Conservation (phyloP, 2,888 invertebrate species). For the Microchrysa polita region DNA sequence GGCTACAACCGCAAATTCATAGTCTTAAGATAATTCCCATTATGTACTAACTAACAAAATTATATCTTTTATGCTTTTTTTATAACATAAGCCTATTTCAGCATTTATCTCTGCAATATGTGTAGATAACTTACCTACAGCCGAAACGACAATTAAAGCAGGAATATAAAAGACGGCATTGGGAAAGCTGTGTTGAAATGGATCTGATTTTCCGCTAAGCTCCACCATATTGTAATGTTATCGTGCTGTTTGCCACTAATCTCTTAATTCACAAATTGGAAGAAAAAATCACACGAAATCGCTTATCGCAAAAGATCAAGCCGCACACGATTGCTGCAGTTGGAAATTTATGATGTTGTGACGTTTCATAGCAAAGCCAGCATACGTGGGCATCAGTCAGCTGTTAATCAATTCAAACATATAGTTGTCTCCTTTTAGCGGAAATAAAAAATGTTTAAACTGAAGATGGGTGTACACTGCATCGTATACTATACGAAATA, state of each 20-base stretch:
- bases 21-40: too few species aligned
- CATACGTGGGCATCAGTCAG: constrained; percentile 33
- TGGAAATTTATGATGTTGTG: constrained; percentile 27
- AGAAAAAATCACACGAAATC: constrained; percentile 9
- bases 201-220: constrained; percentile 80
- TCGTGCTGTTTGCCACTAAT: constrained; percentile 21
- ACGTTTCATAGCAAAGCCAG: constrained; percentile 29
- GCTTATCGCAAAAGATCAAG: constrained; percentile 9
- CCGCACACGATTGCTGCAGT: constrained; percentile 1
- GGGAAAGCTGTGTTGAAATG: constrained; percentile 87
- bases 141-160: constrained; percentile 79
- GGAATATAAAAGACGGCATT: constrained; percentile 88
- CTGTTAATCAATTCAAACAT: background rate
- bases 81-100: too few species aligned
- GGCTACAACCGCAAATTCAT: too few species aligned
- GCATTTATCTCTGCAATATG: too few species aligned
- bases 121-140: constrained; percentile 83
- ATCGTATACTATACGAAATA: background rate
- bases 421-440: background rate
- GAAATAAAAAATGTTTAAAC: background rate
- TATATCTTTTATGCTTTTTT: too few species aligned
- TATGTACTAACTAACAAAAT: too few species aligned
- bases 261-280: constrained; percentile 28
- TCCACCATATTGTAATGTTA: constrained; percentile 80
- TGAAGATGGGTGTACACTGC: constrained; percentile 3